Evolutionary conservation across 2,888 invertebrate genomes (phyloP).

Genomic region (Blastobasis lacticolella): DNA sequence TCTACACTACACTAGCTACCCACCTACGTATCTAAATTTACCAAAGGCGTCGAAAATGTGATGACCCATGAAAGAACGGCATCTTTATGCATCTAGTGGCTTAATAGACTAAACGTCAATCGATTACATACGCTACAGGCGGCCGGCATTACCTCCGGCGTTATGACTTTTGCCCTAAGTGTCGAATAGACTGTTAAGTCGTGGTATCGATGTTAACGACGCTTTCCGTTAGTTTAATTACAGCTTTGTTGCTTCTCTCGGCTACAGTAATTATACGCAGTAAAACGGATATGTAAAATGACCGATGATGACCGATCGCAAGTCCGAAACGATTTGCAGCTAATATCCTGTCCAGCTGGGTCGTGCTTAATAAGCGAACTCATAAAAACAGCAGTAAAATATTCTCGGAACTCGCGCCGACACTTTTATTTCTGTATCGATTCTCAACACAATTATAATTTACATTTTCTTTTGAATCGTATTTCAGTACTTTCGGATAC

Average conservation of each 20-base stretch:
- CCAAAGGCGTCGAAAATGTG: constrained; percentile 5
- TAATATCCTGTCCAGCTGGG: constrained; percentile 57
- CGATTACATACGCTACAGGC: constrained; percentile 24
- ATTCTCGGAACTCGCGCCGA: constrained; percentile 31
- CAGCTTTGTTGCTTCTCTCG: constrained; percentile 52
- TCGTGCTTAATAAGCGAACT: constrained; percentile 41
- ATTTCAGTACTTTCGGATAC: no score
- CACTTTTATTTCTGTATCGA: constrained; percentile 22
- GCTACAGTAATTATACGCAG: constrained; percentile 57
- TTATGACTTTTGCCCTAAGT: constrained; percentile 39
- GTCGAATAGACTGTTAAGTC: constrained; percentile 36
- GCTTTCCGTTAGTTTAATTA: constrained; percentile 65
- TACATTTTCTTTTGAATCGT: no score
- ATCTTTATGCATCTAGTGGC: constrained; percentile 25
- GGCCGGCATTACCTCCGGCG: constrained; percentile 23
- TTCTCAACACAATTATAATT: neutral
- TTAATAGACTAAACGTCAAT: constrained; percentile 27
- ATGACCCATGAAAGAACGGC: constrained; percentile 20
- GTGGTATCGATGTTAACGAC: constrained; percentile 49
- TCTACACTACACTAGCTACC: no score
- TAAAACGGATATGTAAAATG: constrained; percentile 63
- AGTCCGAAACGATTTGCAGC: constrained; percentile 46
- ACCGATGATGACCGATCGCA: constrained; percentile 50
- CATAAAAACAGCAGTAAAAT: constrained; percentile 48
- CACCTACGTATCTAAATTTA: no score